Evolutionary conservation across 2,888 invertebrate species (phyloP).

Genomic region (Eupithecia subfuscata): DNA sequence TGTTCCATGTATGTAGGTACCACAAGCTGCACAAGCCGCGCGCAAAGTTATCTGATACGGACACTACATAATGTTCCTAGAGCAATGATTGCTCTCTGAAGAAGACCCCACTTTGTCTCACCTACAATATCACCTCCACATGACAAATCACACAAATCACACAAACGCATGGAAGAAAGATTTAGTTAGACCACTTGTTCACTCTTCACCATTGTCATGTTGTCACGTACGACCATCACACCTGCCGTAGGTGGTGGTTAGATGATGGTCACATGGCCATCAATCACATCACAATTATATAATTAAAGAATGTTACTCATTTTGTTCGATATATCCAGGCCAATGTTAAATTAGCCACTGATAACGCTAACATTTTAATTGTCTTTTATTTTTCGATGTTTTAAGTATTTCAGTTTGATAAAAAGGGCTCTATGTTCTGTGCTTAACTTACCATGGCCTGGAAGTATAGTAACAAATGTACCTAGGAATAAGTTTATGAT

Average conservation of each 20-base stretch:
- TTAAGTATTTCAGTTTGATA: not conserved
- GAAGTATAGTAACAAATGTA: not conserved
- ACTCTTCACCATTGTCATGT: not conserved
- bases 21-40: not conserved
- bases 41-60: not conserved
- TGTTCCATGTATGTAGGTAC: not conserved
- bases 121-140: not conserved
- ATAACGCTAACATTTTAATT: not conserved
- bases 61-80: not conserved
- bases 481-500: not conserved
- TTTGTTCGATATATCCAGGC: not conserved
- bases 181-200: not conserved
- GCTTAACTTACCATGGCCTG: not conserved
- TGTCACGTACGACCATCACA: not conserved
- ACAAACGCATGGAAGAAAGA: constrained; percentile 19
- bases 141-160: not conserved
- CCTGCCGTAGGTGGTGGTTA: not conserved
- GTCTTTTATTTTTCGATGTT: not conserved
- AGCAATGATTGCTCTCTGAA: not conserved
- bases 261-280: not conserved
- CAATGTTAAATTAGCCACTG: not conserved
- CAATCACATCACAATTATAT: not conserved
- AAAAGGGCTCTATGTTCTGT: not conserved
- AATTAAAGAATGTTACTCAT: not conserved
- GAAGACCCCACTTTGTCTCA: not conserved